Evolutionary conservation across 2,888 invertebrate species (phyloP).

Genomic region (Drosophila formosana): DNA sequence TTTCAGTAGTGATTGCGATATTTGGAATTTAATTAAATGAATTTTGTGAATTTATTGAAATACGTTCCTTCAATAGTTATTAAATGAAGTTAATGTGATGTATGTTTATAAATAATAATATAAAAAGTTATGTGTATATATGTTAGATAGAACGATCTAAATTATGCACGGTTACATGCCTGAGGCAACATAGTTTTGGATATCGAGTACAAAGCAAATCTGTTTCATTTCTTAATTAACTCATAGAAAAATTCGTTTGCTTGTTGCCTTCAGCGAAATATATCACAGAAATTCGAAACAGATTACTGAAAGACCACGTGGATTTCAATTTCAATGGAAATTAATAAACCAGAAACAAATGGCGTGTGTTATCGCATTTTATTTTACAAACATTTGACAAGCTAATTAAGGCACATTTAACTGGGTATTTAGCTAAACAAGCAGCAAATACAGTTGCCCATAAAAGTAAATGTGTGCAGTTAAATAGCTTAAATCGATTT

Average conservation of each 20-base stretch:
- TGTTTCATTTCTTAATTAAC: neutral
- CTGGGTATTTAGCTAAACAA: slow-evolving; percentile 14
- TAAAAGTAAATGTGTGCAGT: slow-evolving; percentile 24
- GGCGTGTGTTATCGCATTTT: neutral
- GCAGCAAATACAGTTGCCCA: slow-evolving; percentile 9
- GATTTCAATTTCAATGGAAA: neutral
- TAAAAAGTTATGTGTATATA: neutral
- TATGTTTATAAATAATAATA: too few species aligned
- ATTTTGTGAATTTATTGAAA: too few species aligned
- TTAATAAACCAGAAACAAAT: neutral
- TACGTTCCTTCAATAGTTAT: too few species aligned
- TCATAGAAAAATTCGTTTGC: neutral
- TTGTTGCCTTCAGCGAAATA: neutral
- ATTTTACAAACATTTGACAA: neutral
- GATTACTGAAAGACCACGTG: neutral
- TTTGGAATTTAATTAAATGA: too few species aligned
- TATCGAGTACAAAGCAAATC: neutral
- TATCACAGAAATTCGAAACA: neutral
- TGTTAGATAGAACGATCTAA: too few species aligned
- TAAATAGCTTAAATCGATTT: slow-evolving; percentile 31
- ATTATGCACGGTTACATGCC: neutral
- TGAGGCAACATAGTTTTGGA: neutral
- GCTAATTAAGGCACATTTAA: slow-evolving; percentile 11
- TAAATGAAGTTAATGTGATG: too few species aligned
- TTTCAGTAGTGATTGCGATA: too few species aligned